Evolutionary conservation across 2,797 vertebrate species (phyloP), one percentile per base, ranked within the genome.

Genomic region (Peromyscus attwateri): DNA sequence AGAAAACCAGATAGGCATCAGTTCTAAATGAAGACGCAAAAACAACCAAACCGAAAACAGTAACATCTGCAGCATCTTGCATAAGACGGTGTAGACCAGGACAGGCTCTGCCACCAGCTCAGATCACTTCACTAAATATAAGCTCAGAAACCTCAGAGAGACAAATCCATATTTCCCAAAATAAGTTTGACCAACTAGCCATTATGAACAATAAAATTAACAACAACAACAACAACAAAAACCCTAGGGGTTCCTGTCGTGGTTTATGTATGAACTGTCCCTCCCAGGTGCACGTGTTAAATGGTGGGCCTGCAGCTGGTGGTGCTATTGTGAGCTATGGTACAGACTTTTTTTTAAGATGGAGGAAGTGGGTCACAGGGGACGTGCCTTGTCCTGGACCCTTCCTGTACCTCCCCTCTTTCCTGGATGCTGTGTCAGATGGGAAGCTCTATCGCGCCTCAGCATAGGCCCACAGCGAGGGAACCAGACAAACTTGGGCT

Each of bases 11-110:
- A 57, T 70, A 87, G 62, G 62, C 6, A 6, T 31, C 40, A 66
- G 81, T 80, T 66, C 52, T 12, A 52, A 87, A 6, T 43, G 71
- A 60, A 88, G 81, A 89, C 1, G 11, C 37, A 73, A 49, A 77
- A 82, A 52, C 79, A 70, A 25, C 57, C 75, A 57, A 5, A 43
- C 55, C 46, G 23, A 80, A 16, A 6, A 2, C 76, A 21, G 27
- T 1, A 3, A 25, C 10, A 0, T 2, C 14, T 62, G 60, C 52
- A 77, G 73, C 46, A 3, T 9, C 9, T n/a, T 23, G 49, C 43
- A 4, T 27, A 34, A 21, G 21, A 37, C 14, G 11, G 0, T 0
- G 60, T 5, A 29, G 52, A n/a, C 1, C 0, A 16, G 62, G 57
- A n/a, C 62, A 21, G 84, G 49, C 19, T 64, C 27, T 10, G 29